These are phyloP conservation scores for Sialia sialis DNA, from an alignment of 2,113 vertebrate species.

Conservation along the genomic window DNA sequence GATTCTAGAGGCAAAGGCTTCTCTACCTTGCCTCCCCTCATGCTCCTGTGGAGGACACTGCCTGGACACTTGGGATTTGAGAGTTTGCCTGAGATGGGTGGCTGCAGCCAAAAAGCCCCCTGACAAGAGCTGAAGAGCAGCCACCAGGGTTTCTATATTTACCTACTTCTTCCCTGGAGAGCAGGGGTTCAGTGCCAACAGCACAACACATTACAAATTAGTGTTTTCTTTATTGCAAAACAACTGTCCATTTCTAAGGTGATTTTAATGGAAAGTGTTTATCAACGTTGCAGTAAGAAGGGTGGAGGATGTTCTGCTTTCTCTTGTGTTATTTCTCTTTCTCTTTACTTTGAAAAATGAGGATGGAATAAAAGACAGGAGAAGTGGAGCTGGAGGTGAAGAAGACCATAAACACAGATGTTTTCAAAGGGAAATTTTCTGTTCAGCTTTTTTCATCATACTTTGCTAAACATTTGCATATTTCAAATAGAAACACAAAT, in stretches of 20 bases:
- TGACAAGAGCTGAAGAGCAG: neutral
- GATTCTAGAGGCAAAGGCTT: neutral
- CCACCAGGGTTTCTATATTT: neutral
- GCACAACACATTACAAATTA: neutral
- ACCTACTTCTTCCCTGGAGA: neutral
- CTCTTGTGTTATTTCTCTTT: neutral
- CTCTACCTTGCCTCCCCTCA: accelerated
- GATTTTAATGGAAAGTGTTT: neutral
- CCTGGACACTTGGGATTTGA: neutral
- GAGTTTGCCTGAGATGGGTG: neutral
- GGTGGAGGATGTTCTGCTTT: neutral
- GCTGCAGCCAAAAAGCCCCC: neutral
- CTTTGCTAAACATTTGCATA: neutral
- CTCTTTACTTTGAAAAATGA: neutral
- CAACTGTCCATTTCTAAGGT: neutral
- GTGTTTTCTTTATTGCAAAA: neutral
- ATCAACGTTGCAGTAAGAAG: neutral
- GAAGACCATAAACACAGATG: neutral
- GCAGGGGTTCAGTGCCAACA: neutral
- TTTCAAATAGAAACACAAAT: neutral
- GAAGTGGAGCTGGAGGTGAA: neutral
- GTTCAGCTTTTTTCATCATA: neutral
- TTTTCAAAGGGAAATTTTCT: neutral
- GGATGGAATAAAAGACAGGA: neutral
- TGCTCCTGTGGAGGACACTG: neutral